Evolutionary conservation across 2,797 vertebrate species (phyloP), one percentile per base, ranked within the genome.

Genomic region (Schizothorax lantsangensis): DNA sequence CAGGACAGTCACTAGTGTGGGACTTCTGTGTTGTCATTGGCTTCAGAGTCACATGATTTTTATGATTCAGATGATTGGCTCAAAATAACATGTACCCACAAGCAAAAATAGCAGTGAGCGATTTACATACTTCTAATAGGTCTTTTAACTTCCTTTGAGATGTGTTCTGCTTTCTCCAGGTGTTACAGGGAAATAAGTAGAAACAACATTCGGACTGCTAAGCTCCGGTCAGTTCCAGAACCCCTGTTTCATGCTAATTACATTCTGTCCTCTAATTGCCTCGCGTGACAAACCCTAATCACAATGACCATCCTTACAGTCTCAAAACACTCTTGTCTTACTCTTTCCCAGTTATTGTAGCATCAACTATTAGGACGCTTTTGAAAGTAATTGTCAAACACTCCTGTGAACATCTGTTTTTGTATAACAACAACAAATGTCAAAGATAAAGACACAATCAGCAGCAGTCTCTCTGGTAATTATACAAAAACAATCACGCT

Each of bases 401-500:
- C 62, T 77, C 62, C 40, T 69, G 71, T 74, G 66, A 69, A 74
- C 75, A 81, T 78, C 80, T 69, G 86, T 74, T 80, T 81, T 68
- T 57, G 21, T 47, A 66, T 33, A 33, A 57, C 62, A n/a, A 68
- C 83, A 64, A 78, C 82, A 68, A 84, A 75, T 4, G 52, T 5
- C 49, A 26, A 47, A 47, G 79, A 85, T 80, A 81, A 88, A 69
- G 86, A 84, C 19, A 47, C 69, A 81, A 84, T 88, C 86, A 84
- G 47, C 75, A 33, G 59, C 21, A 26, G 30, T 36, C 40, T 81
- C 26, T 5, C 47, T 69, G 49, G 71, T 73, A 80, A 81, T 74
- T 74, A 88, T 45, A 38, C 73, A 57, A 71, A 81, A 82, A 57
- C 87, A 75, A 84, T 45, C 47, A n/a, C 4, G 23, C 23, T 66